Base-by-base conservation (phyloP, 2,113 vertebrate species). In the Butorides virescens region DNA sequence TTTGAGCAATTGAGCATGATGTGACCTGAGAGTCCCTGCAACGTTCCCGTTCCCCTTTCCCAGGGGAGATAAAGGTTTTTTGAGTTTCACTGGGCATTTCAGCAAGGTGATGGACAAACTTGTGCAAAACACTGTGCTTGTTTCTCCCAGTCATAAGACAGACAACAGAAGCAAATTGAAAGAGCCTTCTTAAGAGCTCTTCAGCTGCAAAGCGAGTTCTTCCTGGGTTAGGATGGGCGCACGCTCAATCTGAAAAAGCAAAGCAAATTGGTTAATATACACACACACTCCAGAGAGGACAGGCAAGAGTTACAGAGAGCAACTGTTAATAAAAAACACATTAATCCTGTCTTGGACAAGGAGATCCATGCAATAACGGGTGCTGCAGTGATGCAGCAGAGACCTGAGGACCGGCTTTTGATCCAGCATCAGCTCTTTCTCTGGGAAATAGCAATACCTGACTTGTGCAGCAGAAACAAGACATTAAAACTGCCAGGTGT, bases 191-290 rank as follows among this genome's bases (percentile, higher is more conserved):
- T 98, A 97, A 98, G 95, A 98, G 98, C 95, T 98, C 95, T 98
- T 97, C 98, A 98, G 98, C 97, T 97, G 98, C 97, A 97, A 97
- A 98, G 98, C 96, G 55, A 98, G 97, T 97, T 98, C 98, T 98
- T 98, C 98, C 94, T 92, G 94, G 97, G 98, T 98, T 98, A 98
- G 97, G 98, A 98, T 97, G 98, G 96, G 98, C 98, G 97, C 98
- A 98, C 97, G 98, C 95, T 97, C 97, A 98, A 99, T 99, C 99
- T 99, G 99, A 98, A 99, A 98, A 98, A 99, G 99, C 99, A 99
- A 99, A 99, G 99, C 99, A 99, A 98, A 99, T 98, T 98, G 97
- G 99, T 99, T 99, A 99, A 99, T 98, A 98, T 77, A 97, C 80
- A 98, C 92, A 98, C 95, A 98, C 95, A 91, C 91, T 98, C 95